Base-by-base conservation (phyloP, 2,113 vertebrate genomes). In the Otis tarda region DNA sequence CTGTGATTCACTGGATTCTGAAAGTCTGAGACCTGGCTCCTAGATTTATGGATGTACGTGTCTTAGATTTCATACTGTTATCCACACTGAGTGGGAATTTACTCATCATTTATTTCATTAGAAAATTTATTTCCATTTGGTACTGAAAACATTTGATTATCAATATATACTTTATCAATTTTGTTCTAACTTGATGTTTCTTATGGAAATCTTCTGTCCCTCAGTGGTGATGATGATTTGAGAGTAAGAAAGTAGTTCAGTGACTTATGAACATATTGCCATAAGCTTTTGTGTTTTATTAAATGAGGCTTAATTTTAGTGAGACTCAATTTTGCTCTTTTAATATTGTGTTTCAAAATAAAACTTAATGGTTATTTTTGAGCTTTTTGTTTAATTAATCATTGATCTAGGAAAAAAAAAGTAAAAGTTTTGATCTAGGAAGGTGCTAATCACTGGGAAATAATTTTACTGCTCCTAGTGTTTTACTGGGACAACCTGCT, bases 211-310 rank as follows among this genome's bases (percentile, higher is more conserved):
- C 15, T 61, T 14, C 20, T 70, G 0, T 53, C 49, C 8, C 7
- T 15, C 14, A 49, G 2, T 1, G 7, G 31, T 24, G 7, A 6
- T 68, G 18, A 30, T 17, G 24, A 37, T 59, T 59, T 80, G 19
- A 31, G 69, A 87, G 11, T 49, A 52, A 31, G 28, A 64, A 79
- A 17, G n/a, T 30, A 68, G 8, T 47, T 59, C 12, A 47, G 22
- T 64, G 59, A 74, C 35, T 77, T 59, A 19, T 4, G 5, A 82
- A 30, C 21, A 23, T 73, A 55, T 10, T 74, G 13, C 23, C 11
- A 11, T 56, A 84, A 70, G 39, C 33, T 70, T 74, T 90, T 90
- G 20, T 90, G 59, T 8, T n/a, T 77, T 69, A 57, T 31, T 94
- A 78, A 65, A 35, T 70, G 7, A 83, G 16, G n/a, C 33, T 83